Evolutionary conservation across 64 coral and sea anemone species (phyloP), one percentile per base, ranked within the genome.

Genomic region (Stichodactyla helianthus): DNA sequence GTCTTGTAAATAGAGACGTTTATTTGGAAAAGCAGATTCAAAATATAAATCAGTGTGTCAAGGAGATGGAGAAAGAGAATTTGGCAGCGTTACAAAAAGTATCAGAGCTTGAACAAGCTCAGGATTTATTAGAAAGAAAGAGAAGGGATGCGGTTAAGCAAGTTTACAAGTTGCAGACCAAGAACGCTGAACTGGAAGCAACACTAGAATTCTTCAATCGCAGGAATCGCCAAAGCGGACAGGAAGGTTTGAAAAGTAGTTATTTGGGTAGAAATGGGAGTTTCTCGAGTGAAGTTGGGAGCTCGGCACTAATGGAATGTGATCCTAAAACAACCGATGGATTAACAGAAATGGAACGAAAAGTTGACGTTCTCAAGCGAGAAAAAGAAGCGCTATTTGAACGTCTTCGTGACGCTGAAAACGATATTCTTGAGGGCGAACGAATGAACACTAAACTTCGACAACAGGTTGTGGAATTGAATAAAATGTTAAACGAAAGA

Each of bases 131-230:
- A 10, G 68, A 89, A 61, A 82, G 51, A 56, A 85, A 89, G 51
- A 91, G 79, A 26, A 91, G 53, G 27, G 60, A 54, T 44, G 25
- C 86, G 10, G 59, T 86, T 20, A 23, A 18, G 67, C 82, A 91
- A 79, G 82, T 91, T 79, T 71, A 81, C n/a, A 86, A 57, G 59
- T 59, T 86, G 57, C 89, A 91, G 59, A 59, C 78, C 62, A 86
- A 82, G 23, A 83, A 76, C 76, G 65, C 86, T 35, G 86, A 83
- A 15, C 11, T 88, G 23, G 86, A 88, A 85, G 31, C 35, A 5
- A 81, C 44, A 8, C 53, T 81, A 20, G 52, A 81, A 16, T 20
- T 81, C 17, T 52, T 52, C 2, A 81, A 53, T 74, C 68, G 23
- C 12, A 7, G 68, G 68, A 74, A 74, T 74, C 68, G 68, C 5